These are phyloP conservation scores for Polypedilum vanderplanki DNA, from an alignment of 1,140 invertebrate genomes.

Conservation along the genomic window DNA sequence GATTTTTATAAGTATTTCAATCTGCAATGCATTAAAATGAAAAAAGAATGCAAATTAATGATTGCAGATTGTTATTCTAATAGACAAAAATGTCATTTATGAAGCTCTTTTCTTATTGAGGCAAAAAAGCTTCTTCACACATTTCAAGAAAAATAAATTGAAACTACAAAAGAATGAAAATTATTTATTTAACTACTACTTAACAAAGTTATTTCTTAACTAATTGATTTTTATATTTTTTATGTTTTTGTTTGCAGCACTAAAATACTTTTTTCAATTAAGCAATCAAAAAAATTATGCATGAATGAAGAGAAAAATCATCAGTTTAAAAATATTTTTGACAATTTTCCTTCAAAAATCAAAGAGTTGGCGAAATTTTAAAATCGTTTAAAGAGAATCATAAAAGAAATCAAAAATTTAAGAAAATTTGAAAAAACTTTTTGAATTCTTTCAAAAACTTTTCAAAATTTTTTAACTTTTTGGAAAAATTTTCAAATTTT, in stretches of 20 bases:
- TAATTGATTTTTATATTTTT: slow-evolving; percentile 2
- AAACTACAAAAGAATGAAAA: slow-evolving; percentile 19
- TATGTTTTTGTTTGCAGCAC: background rate
- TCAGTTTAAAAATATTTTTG: background rate
- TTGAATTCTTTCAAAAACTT: background rate
- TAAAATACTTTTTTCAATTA: background rate
- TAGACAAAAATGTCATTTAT: too few relatives aligned
- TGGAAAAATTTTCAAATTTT: background rate
- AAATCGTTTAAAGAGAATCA: background rate
- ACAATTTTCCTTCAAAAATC: background rate
- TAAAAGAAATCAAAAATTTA: background rate
- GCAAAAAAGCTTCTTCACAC: too few relatives aligned
- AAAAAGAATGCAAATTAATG: too few relatives aligned
- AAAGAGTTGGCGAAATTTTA: too few relatives aligned
- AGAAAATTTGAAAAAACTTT: background rate
- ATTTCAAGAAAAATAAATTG: background rate
- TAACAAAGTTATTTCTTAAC: background rate
- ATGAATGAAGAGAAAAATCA: background rate
- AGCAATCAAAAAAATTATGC: background rate
- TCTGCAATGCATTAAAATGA: too few relatives aligned
- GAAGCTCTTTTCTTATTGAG: too few relatives aligned
- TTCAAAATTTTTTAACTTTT: background rate
- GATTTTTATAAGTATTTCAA: background rate
- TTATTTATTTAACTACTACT: slow-evolving; percentile 19
- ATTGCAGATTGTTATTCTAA: too few relatives aligned